Percentiles rank a stretch among this genome's conserved stretches.
phyloP scores from a whole-genome alignment of 2,113 vertebrate species.

The Podarcis cretensis region DNA sequence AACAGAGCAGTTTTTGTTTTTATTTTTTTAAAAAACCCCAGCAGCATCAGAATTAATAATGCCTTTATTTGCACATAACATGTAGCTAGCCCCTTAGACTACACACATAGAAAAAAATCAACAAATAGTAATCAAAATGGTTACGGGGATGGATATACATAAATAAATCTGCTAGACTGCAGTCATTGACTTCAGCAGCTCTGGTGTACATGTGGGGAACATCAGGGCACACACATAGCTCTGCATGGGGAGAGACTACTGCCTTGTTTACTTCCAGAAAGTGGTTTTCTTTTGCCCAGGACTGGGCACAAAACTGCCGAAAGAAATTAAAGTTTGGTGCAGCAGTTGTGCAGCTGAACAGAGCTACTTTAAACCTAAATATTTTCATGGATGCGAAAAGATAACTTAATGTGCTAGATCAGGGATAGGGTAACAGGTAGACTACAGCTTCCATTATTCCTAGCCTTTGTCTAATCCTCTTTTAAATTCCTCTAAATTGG shows the following conservation, averaged over 20 bases:
- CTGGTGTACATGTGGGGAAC: neutral
- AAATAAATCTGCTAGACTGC: neutral
- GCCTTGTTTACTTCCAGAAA: neutral
- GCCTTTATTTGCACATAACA: neutral
- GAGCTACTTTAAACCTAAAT: neutral
- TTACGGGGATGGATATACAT: too few relatives aligned
- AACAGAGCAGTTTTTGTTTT: neutral
- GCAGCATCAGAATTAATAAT: neutral
- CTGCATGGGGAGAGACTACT: neutral
- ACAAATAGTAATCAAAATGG: neutral
- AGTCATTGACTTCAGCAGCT: neutral
- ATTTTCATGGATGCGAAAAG: neutral
- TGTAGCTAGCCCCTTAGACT: neutral
- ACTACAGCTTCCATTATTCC: neutral
- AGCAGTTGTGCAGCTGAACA: neutral
- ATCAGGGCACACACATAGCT: neutral
- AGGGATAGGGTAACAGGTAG: neutral
- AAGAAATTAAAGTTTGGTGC: neutral
- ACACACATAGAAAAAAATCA: neutral
- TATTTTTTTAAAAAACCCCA: neutral
- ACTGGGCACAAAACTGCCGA: neutral
- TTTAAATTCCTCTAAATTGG: too few relatives aligned
- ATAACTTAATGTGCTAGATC: constrained; percentile 10
- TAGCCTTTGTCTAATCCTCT: too few relatives aligned
- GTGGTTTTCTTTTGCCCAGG: neutral